Percentiles rank a stretch among this genome's conserved stretches.
phyloP scores from a whole-genome alignment of 2,888 invertebrate genomes.

The Gasteruption jaculator region DNA sequence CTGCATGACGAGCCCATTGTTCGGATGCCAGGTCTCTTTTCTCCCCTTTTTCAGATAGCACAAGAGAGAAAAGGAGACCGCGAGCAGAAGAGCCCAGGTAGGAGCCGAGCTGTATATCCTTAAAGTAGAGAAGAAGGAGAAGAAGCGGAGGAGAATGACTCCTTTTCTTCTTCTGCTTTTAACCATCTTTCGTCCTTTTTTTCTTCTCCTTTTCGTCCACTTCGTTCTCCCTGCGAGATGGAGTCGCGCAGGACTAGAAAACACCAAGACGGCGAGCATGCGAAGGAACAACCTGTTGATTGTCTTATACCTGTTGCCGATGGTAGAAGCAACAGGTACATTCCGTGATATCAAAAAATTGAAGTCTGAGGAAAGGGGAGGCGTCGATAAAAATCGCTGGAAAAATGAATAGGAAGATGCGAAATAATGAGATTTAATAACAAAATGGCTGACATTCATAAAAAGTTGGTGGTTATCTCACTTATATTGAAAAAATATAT shows the following conservation, averaged over 20 bases:
- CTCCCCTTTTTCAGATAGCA: background rate
- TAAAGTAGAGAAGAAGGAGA: background rate
- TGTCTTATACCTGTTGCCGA: conserved; percentile 42
- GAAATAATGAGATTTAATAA: no score
- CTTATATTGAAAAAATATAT: no score
- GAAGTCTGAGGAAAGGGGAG: no score
- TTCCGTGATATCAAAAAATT: no score
- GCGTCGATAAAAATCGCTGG: no score
- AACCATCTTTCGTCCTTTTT: conserved; percentile 13
- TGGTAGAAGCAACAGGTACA: no score
- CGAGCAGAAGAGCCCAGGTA: background rate
- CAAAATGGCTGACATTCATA: no score
- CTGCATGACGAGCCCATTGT: conserved; percentile 46
- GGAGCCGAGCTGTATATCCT: no score
- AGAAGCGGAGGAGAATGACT: background rate
- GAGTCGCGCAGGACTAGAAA: conserved; percentile 8
- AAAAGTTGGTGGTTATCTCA: no score
- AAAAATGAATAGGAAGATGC: no score
- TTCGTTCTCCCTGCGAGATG: conserved; percentile 17
- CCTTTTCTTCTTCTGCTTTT: conserved; percentile 13
- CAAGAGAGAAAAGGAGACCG: background rate
- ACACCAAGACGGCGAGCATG: conserved; percentile 36
- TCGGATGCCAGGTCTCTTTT: conserved; percentile 28
- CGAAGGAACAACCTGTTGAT: conserved; percentile 48
- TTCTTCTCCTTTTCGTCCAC: conserved; percentile 13